These are phyloP conservation scores for Nemurella pictetii DNA, from an alignment of 2,888 invertebrate genomes.

Conservation along the genomic window DNA sequence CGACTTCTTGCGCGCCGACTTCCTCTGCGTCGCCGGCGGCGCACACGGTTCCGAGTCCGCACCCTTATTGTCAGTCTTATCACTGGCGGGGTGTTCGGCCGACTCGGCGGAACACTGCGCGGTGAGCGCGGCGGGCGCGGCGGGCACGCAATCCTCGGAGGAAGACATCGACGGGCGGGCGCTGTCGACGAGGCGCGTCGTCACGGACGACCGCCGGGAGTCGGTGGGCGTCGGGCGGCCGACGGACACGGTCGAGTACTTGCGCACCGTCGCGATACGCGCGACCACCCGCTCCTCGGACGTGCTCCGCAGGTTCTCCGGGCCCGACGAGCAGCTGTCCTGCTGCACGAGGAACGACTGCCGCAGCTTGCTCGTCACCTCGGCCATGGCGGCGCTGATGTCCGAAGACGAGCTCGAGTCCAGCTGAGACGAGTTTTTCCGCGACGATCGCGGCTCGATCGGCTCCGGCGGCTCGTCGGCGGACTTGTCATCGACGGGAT, in stretches of 20 bases:
- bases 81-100: conserved; percentile 17
- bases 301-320: conserved; percentile 51
- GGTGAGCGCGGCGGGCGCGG: conserved; percentile 26
- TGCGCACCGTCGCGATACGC: conserved; percentile 46
- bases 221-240: conserved; percentile 37
- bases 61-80: conserved; percentile 34
- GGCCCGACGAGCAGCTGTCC: conserved; percentile 50
- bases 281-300: conserved; percentile 40
- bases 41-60: conserved; percentile 29
- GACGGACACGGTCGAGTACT: conserved; percentile 49
- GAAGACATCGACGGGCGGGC: conserved; percentile 53
- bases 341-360: conserved; percentile 66
- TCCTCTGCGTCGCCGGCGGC: conserved; percentile 54
- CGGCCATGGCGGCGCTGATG: conserved; percentile 61
- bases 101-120: conserved; percentile 34
- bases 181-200: conserved; percentile 45
- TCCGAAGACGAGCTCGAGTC: conserved; percentile 79
- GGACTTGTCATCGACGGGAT: conserved; percentile 44
- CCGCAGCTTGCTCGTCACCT: conserved; percentile 62
- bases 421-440: conserved; percentile 68
- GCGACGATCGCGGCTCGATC: conserved; percentile 50
- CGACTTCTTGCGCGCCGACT: conserved; percentile 10
- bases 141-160: conserved; percentile 51
- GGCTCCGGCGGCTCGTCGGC: conserved; percentile 42
- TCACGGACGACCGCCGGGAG: conserved; percentile 52